phyloP scores from a whole-genome alignment of 2,797 vertebrate species.

The Propithecus deckenii region DNA sequence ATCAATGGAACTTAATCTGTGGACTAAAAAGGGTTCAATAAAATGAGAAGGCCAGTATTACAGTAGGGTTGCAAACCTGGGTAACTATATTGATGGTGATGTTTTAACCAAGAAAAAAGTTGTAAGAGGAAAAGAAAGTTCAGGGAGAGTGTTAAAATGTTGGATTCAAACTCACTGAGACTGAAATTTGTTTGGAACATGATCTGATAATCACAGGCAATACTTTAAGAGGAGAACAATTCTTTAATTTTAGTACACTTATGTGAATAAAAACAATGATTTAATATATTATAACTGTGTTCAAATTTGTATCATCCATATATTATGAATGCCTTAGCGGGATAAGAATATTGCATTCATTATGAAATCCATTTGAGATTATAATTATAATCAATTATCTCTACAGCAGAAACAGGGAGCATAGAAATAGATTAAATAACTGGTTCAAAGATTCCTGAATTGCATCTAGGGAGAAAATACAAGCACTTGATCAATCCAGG shows the following conservation, averaged over 20 bases:
- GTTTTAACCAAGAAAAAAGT: not conserved
- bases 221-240: not conserved
- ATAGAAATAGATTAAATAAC: constrained; percentile 10
- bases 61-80: not conserved
- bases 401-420: not conserved
- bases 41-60: not conserved
- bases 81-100: not conserved
- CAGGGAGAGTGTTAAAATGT: not conserved
- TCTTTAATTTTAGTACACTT: not conserved
- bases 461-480: not conserved
- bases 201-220: not conserved
- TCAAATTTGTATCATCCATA: not conserved
- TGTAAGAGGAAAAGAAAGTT: not conserved
- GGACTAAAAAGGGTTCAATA: not conserved
- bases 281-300: constrained; percentile 2
- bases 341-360: constrained; percentile 50
- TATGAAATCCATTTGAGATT: constrained; percentile 13
- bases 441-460: not conserved
- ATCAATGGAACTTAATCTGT: not conserved
- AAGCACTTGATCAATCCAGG: not conserved
- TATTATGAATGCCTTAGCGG: not conserved
- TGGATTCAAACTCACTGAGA: constrained; percentile 15
- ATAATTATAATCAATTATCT: constrained; percentile 10
- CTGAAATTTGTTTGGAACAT: not conserved
- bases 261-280: constrained; percentile 42